Evolutionary conservation across 2,888 invertebrate genomes (phyloP), one percentile per base, ranked within the genome.

Genomic region (Gastrophysa polygoni): DNA sequence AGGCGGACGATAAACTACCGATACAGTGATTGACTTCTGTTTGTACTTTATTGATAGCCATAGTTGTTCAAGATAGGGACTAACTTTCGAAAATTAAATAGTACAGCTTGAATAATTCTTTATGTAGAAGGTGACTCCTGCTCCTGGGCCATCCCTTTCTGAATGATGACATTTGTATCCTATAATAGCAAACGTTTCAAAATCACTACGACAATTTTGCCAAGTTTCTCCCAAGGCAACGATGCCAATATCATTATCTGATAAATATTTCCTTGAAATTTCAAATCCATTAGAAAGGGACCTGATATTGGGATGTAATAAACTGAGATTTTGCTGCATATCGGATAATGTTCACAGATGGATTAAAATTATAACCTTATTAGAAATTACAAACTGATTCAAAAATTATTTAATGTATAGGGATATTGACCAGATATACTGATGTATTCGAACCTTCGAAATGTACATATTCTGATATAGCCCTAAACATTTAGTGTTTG

Each of bases 171-270:
- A 32, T 32, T 10, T 32, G 7, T 5, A 32, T 3, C 10, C 32
- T 8, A 8, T 32, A 8, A 32, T 32, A 5, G 32, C 32, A 8
- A 32, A 10, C 7, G 10, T 8, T 8, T 7, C 10, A 5, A 32
- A 32, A 11, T 32, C 10, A 32, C 38, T 51, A 32, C 29, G 29
- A 28, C 32, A 8, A 16, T 32, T 54, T 2, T 43, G 54, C 54
- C 54, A 54, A 14, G 54, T 38, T 54, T 54, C 54, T 16, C 21
- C 21, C 16, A 54, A 21, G 43, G 54, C 54, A 43, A 54, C 43
- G 21, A 43, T 24, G 21, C 43, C 54, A 54, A 43, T 8, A 54
- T 24, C 44, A 54, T 17, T 7, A 24, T n/a, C n/a, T 7, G 43
- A 1, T 10, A 55, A 28, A n/a, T 44, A 20, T 7, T 55, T 24